phyloP scores from a whole-genome alignment of 2,888 invertebrate genomes.

The Amiota mariae region DNA sequence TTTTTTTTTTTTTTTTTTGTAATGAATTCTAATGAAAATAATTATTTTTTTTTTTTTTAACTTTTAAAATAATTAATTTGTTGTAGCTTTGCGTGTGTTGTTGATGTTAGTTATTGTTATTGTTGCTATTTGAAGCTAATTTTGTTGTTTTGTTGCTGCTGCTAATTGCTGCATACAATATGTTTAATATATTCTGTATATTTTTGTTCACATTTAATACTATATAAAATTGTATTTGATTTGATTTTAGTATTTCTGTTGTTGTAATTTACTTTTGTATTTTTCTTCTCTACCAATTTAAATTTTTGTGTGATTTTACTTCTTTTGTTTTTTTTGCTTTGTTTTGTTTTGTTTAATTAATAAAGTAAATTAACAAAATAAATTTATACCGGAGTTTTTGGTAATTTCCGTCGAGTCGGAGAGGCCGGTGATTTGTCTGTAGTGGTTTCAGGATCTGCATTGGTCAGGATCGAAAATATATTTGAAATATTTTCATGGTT shows the following conservation, averaged over 20 bases:
- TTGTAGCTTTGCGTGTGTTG: slow-evolving; percentile 11
- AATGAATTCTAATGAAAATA: no score
- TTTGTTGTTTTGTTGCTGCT: no score
- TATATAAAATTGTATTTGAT: slow-evolving; percentile 1
- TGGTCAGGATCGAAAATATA: slow-evolving; percentile 21
- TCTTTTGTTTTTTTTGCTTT: slow-evolving; percentile 33
- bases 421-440: slow-evolving; percentile 90
- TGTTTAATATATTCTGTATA: background rate
- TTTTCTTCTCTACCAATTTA: slow-evolving; percentile 27
- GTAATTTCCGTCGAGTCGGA: slow-evolving; percentile 94
- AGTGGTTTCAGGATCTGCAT: slow-evolving; percentile 83
- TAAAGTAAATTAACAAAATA: slow-evolving; percentile 58
- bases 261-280: slow-evolving; percentile 39
- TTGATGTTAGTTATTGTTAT: background rate
- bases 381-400: slow-evolving; percentile 96
- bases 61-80: background rate
- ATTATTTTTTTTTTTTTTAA: background rate
- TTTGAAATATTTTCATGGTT: slow-evolving; percentile 37
- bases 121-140: background rate
- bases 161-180: no score
- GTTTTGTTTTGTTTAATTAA: slow-evolving; percentile 37
- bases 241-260: background rate
- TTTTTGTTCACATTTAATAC: background rate
- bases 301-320: slow-evolving; percentile 23
- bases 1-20: slow-evolving; percentile 2